A percentile compares a stretch with the other conserved stretches of the same genome.
phyloP scores from a whole-genome alignment of 35 echinoderm and acorn worm species.

The Amphiura filiformis region DNA sequence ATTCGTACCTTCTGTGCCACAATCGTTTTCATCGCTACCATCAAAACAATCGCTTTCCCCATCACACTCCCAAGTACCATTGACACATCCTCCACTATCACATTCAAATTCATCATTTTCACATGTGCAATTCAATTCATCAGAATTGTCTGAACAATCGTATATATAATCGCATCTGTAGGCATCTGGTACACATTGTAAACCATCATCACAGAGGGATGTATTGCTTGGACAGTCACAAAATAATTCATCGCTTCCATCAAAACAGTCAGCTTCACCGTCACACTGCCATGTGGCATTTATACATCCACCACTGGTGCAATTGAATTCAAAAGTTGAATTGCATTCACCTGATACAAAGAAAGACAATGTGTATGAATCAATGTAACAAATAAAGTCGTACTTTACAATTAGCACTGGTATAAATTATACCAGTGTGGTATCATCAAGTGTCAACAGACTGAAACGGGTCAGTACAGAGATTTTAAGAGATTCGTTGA shows the following conservation, averaged over 20 bases:
- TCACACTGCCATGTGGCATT: too few relatives aligned
- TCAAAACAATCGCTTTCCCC: conserved; percentile 83
- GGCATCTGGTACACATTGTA: conserved; percentile 71
- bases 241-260: neutral
- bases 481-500: too few relatives aligned
- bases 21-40: conserved; percentile 81
- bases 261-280: neutral
- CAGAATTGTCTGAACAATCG: conserved; percentile 69
- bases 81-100: conserved; percentile 49
- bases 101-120: neutral
- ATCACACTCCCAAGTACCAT: conserved; percentile 73
- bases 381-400: too few relatives aligned
- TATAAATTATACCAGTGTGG: too few relatives aligned
- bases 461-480: too few relatives aligned
- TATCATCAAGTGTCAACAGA: too few relatives aligned
- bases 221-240: neutral
- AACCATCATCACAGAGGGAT: conserved; percentile 57
- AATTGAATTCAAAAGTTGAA: too few relatives aligned
- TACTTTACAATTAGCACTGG: too few relatives aligned
- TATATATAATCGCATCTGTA: conserved; percentile 76
- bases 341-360: too few relatives aligned
- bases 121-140: conserved; percentile 49
- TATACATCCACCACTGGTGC: too few relatives aligned
- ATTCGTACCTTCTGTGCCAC: conserved; percentile 44
- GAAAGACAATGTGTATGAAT: too few relatives aligned